Base-by-base conservation (phyloP, 2,888 invertebrate genomes). In the Acanthosepion pharaonis region DNA sequence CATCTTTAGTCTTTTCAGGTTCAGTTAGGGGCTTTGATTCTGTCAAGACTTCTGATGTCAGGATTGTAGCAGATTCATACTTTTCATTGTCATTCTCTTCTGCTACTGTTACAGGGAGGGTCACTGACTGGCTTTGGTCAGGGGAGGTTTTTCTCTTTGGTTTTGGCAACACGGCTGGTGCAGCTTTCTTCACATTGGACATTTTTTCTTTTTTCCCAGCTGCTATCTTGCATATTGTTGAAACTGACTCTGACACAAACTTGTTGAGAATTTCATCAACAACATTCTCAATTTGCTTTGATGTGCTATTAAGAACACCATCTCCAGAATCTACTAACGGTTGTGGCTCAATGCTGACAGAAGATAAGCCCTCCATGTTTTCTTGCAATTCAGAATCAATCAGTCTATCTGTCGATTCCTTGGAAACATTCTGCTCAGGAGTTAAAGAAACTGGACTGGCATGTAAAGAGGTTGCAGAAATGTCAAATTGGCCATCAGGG, bases 181-280 rank as follows among this genome's bases (percentile, higher is more conserved):
- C 95, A 94, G 95, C 95, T 23, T 94, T 94, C 55, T 95, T 95
- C 6, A 95, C 95, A 18, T 95, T 95, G 18, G 95, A 95, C 4
- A 95, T 95, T 0, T 95, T 94, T 9, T 94, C 51, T n/a, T 94
- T 95, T 94, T 95, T 96, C n/a, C 94, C 95, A 48, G 95, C 94
- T 23, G 96, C 96, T 42, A 95, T 93, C 91, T 96, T 95, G 94
- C 95, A 95, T 64, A 95, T 95, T 11, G 95, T 95, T 49, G 96
- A 95, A 28, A 95, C 94, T 0, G 95, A 95, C 92, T 94, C 93
- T 42, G 95, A 94, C n/a, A 93, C 95, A 48, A 95, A 95, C 0
- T 42, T 92, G 18, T n/a, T 64, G 4, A 28, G 18, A 4, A 28
- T 53, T 20, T 53, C 59, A 15, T 91, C 94, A n/a, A 51, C 59